Conservation (phyloP, 2,113 vertebrate genomes). For the Pristiophorus japonicus region DNA sequence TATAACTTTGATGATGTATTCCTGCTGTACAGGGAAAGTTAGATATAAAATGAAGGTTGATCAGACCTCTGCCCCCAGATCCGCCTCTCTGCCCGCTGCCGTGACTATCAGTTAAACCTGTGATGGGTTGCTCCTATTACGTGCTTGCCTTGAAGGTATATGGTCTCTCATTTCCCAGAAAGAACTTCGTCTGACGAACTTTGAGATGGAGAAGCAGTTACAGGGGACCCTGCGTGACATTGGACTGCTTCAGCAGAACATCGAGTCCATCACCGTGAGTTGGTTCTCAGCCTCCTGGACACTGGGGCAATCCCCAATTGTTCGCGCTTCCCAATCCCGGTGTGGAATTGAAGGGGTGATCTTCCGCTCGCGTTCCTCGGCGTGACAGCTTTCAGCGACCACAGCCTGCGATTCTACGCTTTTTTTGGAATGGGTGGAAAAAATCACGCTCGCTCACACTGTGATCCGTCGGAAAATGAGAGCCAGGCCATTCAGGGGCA, state of each 20-base stretch:
- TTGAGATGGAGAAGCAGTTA: not conserved
- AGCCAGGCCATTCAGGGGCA: not conserved
- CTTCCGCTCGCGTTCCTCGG: not conserved
- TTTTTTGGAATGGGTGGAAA: not conserved
- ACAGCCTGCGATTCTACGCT: not conserved
- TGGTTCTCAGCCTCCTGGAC: not conserved
- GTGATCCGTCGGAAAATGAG: not conserved
- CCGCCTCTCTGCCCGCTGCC: not conserved
- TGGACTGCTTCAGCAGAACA: not conserved
- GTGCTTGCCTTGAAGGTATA: not conserved
- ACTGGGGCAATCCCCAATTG: not conserved
- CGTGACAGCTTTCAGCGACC: not conserved
- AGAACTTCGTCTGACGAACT: not conserved
- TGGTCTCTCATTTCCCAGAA: not conserved
- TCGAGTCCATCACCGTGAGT: not conserved
- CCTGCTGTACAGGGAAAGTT: not conserved
- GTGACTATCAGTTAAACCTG: not conserved
- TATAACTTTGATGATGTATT: not conserved
- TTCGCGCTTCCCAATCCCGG: not conserved
- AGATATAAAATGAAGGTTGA: not conserved
- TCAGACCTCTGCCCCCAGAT: not conserved
- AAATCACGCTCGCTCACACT: not conserved
- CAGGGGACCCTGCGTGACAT: conserved; percentile 1
- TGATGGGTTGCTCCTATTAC: not conserved
- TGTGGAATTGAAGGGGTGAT: too few relatives aligned